These are phyloP conservation scores for Brachypterus glaber DNA, from an alignment of 2,888 invertebrate species.

Conservation along the genomic window DNA sequence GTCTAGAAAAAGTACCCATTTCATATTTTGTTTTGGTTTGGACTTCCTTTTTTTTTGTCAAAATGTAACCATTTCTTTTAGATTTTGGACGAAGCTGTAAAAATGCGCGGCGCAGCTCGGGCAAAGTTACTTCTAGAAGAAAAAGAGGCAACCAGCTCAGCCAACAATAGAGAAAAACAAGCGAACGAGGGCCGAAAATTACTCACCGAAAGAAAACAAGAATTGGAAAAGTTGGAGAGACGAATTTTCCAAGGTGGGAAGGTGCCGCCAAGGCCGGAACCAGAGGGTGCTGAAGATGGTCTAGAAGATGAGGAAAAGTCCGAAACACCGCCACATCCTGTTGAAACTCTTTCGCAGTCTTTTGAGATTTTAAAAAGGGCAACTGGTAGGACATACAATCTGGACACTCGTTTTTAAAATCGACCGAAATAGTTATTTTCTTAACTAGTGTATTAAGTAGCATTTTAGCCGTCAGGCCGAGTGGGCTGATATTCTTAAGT, in stretches of 20 bases:
- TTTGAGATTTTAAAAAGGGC: conserved; percentile 68
- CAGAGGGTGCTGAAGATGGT: conserved; percentile 31
- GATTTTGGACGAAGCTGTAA: conserved; percentile 64
- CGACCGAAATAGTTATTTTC: too few relatives aligned
- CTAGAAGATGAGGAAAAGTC: conserved; percentile 38
- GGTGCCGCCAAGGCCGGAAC: conserved; percentile 33
- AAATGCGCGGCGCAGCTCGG: conserved; percentile 60
- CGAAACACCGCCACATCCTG: conserved; percentile 32
- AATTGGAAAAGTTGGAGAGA: conserved; percentile 68
- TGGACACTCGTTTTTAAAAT: too few relatives aligned
- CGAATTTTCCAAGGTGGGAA: conserved; percentile 59
- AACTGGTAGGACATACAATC: conserved; percentile 50
- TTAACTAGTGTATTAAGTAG: too few relatives aligned
- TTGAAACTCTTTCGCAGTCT: conserved; percentile 49
- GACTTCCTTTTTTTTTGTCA: not conserved
- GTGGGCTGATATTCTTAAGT: too few relatives aligned
- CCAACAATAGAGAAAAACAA: conserved; percentile 56
- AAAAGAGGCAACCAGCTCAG: conserved; percentile 56
- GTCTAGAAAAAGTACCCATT: too few relatives aligned
- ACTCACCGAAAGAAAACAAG: conserved; percentile 60
- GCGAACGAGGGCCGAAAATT: conserved; percentile 55
- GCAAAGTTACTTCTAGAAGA: conserved; percentile 61
- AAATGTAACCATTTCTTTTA: too few relatives aligned
- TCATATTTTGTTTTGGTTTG: too few relatives aligned
- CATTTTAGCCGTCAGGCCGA: too few relatives aligned